Evolutionary conservation across 2,113 vertebrate species (phyloP).

Genomic region (Heliornis fulica): DNA sequence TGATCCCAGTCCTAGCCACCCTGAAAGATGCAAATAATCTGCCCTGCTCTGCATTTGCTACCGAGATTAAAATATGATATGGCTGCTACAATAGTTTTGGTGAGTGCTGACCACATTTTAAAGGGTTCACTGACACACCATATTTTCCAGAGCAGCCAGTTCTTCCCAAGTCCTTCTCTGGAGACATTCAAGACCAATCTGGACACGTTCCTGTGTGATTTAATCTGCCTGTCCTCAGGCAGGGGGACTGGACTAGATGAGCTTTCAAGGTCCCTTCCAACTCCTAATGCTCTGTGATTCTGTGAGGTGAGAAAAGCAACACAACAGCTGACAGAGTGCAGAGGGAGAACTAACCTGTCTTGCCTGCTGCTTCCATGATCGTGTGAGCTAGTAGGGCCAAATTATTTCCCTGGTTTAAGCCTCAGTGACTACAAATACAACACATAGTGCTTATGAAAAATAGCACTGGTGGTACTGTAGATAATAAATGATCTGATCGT

Average conservation of each 20-base stretch:
- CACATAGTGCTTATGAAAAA: neutral
- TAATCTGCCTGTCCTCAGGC: too few species aligned
- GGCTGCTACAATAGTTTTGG: neutral
- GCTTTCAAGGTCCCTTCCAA: too few species aligned
- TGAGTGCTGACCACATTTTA: neutral
- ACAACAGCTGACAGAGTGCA: neutral
- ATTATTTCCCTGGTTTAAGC: neutral
- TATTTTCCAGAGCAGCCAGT: neutral
- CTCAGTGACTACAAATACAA: neutral
- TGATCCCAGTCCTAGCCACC: neutral
- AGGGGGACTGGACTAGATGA: too few species aligned
- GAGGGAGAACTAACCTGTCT: neutral
- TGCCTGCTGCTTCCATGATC: neutral
- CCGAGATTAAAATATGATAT: neutral
- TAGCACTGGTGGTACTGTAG: neutral
- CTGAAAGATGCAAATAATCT: neutral
- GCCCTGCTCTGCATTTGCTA: neutral
- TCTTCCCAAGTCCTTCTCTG: neutral
- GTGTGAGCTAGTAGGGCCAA: neutral
- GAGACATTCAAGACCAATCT: too few species aligned
- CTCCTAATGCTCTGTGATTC: too few species aligned
- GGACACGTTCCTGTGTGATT: too few species aligned
- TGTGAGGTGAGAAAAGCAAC: neutral
- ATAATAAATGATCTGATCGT: neutral
- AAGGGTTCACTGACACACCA: neutral